These are phyloP conservation scores for Drosophila pallidifrons DNA, from an alignment of 1,140 invertebrate genomes.

Conservation along the genomic window DNA sequence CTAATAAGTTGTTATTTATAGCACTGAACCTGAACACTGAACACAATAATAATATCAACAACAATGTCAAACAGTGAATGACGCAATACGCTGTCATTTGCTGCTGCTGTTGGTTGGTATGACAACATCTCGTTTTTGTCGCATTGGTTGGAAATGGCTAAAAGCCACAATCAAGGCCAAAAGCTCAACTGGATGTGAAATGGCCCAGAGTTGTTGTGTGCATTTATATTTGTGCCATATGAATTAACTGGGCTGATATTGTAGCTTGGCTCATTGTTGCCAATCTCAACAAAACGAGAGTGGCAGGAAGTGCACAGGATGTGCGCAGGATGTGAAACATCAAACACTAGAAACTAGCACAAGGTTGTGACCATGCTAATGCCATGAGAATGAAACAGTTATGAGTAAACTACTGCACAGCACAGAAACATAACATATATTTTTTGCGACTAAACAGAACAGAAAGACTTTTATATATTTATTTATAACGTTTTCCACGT, in stretches of 20 bases:
- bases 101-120: slow-evolving; percentile 45
- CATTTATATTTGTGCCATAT: slow-evolving; percentile 1
- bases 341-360: slow-evolving; percentile 36
- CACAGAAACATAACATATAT: no score
- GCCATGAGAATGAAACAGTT: slow-evolving; percentile 13
- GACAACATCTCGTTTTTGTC: slow-evolving; percentile 63
- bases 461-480: no score
- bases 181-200: slow-evolving; percentile 36
- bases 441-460: no score
- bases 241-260: slow-evolving; percentile 7
- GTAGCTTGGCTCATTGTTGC: slow-evolving; percentile 16
- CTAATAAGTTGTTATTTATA: slow-evolving; percentile 73
- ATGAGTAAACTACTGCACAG: neutral
- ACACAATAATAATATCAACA: slow-evolving; percentile 7
- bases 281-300: slow-evolving; percentile 14
- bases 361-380: slow-evolving; percentile 33
- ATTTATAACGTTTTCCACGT: no score
- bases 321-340: slow-evolving; percentile 37
- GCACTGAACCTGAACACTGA: slow-evolving; percentile 44
- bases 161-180: slow-evolving; percentile 62
- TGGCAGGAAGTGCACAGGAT: slow-evolving; percentile 36
- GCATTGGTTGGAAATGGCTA: slow-evolving; percentile 46
- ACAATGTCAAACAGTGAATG: slow-evolving; percentile 40
- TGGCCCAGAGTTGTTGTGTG: slow-evolving; percentile 37
- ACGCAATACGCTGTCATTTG: slow-evolving; percentile 52